phyloP scores from a whole-genome alignment of 2,888 invertebrate genomes.

The Anoplius nigerrimus region DNA sequence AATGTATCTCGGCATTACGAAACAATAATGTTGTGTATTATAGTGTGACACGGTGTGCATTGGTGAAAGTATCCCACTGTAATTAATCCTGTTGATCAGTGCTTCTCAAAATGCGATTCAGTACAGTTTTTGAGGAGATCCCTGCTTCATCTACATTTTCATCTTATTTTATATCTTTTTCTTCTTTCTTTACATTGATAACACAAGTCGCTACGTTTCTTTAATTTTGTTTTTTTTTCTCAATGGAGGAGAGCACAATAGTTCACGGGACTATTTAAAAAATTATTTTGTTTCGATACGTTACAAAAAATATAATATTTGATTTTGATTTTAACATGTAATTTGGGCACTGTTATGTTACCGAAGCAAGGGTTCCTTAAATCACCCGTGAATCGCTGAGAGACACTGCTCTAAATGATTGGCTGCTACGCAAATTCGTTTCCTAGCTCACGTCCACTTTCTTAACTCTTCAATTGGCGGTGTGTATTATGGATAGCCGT shows the following conservation, averaged over 20 bases:
- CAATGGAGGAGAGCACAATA: too few species aligned
- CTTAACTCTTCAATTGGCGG: conserved; percentile 14
- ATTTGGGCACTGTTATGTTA: too few species aligned
- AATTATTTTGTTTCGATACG: too few species aligned
- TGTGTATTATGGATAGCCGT: conserved; percentile 11
- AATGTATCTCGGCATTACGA: conserved; percentile 32
- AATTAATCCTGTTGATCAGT: conserved; percentile 47
- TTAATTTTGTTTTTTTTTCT: too few species aligned
- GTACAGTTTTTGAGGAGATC: not conserved
- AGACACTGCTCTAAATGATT: conserved; percentile 33
- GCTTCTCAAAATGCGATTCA: not conserved
- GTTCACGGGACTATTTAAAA: too few species aligned
- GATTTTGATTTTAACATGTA: too few species aligned
- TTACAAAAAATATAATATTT: too few species aligned
- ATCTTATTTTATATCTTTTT: too few species aligned
- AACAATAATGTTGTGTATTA: conserved; percentile 75
- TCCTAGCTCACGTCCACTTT: conserved; percentile 25
- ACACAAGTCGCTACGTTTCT: too few species aligned
- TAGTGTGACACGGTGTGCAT: conserved; percentile 71
- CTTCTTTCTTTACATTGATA: too few species aligned
- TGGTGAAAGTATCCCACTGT: conserved; percentile 68
- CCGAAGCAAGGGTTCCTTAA: too few species aligned
- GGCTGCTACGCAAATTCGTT: conserved; percentile 37
- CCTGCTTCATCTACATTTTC: not conserved
- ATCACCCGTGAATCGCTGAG: too few species aligned